phyloP scores from a whole-genome alignment of 1,140 invertebrate species.

The Pogonognathellus flavescens region DNA sequence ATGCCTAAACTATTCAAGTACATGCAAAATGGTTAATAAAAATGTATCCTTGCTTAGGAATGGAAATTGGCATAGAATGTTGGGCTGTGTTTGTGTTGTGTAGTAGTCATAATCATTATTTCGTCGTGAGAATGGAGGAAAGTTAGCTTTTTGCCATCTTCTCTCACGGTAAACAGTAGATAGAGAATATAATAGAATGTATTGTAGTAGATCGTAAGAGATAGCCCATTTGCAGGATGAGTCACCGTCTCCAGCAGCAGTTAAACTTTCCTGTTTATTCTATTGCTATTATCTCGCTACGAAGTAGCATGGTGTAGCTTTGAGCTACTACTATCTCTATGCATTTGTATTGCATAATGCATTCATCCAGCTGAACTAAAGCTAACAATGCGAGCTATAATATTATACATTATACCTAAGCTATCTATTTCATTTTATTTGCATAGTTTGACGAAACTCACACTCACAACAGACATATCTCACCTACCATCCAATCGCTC shows the following conservation, averaged over 20 bases:
- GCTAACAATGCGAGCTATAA: too few relatives aligned
- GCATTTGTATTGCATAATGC: constrained; percentile 35
- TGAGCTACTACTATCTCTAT: background rate
- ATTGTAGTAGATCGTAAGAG: background rate
- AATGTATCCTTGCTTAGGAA: constrained; percentile 9
- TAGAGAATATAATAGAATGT: constrained; percentile 8
- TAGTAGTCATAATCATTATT: background rate
- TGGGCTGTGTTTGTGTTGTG: background rate
- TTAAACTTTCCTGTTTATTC: background rate
- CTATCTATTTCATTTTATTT: too few relatives aligned
- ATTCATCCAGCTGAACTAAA: background rate
- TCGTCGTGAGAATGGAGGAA: constrained; percentile 10
- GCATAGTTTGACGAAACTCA: too few relatives aligned
- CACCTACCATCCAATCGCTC: too few relatives aligned
- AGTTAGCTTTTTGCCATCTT: constrained; percentile 29
- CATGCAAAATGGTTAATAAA: background rate
- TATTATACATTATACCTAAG: too few relatives aligned
- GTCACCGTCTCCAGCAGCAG: constrained; percentile 33
- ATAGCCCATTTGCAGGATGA: background rate
- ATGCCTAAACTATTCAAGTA: too few relatives aligned
- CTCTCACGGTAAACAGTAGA: constrained; percentile 2
- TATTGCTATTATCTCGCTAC: constrained; percentile 1
- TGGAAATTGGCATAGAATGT: constrained; percentile 8
- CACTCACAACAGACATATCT: too few relatives aligned
- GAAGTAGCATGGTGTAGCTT: background rate